phyloP scores from a whole-genome alignment of 2,113 vertebrate genomes.

The Salminus brasiliensis region DNA sequence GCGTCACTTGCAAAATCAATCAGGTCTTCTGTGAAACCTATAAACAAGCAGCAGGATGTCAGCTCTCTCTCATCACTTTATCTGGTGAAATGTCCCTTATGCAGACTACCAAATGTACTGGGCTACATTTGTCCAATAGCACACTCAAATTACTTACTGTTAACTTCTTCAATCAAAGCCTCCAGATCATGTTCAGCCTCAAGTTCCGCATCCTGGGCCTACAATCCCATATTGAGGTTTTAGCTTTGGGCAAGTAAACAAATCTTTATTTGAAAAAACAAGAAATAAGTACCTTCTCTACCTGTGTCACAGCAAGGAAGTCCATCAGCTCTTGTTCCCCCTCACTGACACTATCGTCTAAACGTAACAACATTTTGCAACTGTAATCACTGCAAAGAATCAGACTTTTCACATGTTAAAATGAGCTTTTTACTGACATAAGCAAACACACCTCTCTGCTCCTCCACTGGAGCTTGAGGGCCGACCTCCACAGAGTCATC shows the following conservation, averaged over 20 bases:
- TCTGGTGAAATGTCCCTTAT: no score
- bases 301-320: not conserved
- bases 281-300: slow-evolving; percentile 12
- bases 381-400: not conserved
- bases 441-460: slow-evolving; percentile 24
- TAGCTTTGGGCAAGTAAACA: not conserved
- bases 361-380: not conserved
- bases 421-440: not conserved
- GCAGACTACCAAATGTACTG: no score
- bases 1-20: slow-evolving; percentile 36
- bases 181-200: not conserved
- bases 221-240: not conserved
- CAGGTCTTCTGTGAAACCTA: slow-evolving; percentile 34
- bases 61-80: no score
- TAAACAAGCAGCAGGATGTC: not conserved
- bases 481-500: not conserved
- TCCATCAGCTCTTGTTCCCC: slow-evolving; percentile 12
- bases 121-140: no score
- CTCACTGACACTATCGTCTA: not conserved
- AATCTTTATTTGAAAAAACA: not conserved
- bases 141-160: not conserved
- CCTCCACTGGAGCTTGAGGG: not conserved
- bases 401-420: not conserved
- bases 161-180: slow-evolving; percentile 21
- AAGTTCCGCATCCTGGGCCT: not conserved